A percentile compares a stretch with the other conserved stretches of the same genome.
These are phyloP conservation scores for Peromyscus aztecus DNA, from an alignment of 2,797 vertebrate genomes.

Conservation along the genomic window DNA sequence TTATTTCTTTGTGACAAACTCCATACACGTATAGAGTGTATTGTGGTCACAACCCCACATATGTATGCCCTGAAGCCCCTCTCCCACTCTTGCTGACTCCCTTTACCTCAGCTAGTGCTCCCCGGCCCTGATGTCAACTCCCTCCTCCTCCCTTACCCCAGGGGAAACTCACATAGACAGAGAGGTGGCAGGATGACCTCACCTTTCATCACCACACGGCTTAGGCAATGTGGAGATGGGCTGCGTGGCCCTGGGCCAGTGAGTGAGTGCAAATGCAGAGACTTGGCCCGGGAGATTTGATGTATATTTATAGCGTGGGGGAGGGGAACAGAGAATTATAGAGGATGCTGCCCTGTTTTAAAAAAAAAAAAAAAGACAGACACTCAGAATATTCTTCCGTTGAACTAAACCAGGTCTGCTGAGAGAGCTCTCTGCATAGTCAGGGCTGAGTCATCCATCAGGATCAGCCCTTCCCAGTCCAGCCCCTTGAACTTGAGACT, in stretches of 20 bases:
- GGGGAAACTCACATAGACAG: neutral
- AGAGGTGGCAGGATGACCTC: neutral
- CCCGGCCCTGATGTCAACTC: too few relatives aligned
- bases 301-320: too few relatives aligned
- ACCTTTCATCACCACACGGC: neutral
- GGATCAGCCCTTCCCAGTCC: neutral
- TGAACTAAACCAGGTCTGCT: neutral
- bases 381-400: neutral
- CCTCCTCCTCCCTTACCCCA: neutral
- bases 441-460: too few relatives aligned
- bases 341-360: neutral
- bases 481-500: neutral
- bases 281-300: neutral
- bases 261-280: neutral
- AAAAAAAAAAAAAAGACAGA: too few relatives aligned
- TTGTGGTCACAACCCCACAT: neutral
- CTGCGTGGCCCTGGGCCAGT: neutral
- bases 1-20: neutral
- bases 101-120: neutral
- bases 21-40: neutral
- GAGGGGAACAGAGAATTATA: neutral
- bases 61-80: rapidly evolving
- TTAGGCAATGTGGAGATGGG: neutral
- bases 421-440: neutral
- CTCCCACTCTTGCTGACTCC: neutral